A percentile compares a stretch with the other conserved stretches of the same genome.
These are phyloP conservation scores for Notolabrus celidotus DNA, from an alignment of 2,797 vertebrate genomes.

Conservation along the genomic window DNA sequence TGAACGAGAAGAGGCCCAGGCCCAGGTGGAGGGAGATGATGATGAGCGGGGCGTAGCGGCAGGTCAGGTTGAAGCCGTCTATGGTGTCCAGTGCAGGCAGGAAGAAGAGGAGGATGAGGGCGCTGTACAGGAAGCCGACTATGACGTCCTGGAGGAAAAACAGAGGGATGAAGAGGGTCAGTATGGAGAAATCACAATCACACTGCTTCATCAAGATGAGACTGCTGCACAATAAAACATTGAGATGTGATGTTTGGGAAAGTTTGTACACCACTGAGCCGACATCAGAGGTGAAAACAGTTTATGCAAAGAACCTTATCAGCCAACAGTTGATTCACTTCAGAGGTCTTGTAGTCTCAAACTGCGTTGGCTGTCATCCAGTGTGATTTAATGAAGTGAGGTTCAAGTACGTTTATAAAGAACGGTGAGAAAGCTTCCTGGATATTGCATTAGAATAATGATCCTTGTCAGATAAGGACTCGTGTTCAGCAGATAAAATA, in stretches of 20 bases:
- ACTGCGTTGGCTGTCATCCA: too few species aligned
- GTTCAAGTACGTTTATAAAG: background rate
- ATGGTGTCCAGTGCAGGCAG: slow-evolving; percentile 90
- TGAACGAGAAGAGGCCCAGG: slow-evolving; percentile 95
- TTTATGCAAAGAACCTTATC: too few species aligned
- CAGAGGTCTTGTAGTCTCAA: background rate
- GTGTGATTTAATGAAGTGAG: too few species aligned
- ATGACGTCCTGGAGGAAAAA: slow-evolving; percentile 90
- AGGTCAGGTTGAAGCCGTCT: slow-evolving; percentile 92
- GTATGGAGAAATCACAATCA: too few species aligned
- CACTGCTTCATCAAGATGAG: too few species aligned
- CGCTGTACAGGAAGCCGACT: slow-evolving; percentile 91
- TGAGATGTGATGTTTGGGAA: too few species aligned
- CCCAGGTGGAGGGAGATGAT: slow-evolving; percentile 90
- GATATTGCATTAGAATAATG: background rate
- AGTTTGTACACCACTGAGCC: too few species aligned
- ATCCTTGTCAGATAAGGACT: background rate
- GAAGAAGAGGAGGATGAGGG: slow-evolving; percentile 91
- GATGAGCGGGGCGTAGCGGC: slow-evolving; percentile 88
- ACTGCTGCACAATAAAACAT: too few species aligned
- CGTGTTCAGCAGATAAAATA: background rate
- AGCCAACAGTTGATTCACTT: too few species aligned
- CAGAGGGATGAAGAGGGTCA: too few species aligned
- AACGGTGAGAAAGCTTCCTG: background rate
- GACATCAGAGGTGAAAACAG: too few species aligned